Conservation (phyloP, 2,888 invertebrate genomes). For the Gari tellinella region DNA sequence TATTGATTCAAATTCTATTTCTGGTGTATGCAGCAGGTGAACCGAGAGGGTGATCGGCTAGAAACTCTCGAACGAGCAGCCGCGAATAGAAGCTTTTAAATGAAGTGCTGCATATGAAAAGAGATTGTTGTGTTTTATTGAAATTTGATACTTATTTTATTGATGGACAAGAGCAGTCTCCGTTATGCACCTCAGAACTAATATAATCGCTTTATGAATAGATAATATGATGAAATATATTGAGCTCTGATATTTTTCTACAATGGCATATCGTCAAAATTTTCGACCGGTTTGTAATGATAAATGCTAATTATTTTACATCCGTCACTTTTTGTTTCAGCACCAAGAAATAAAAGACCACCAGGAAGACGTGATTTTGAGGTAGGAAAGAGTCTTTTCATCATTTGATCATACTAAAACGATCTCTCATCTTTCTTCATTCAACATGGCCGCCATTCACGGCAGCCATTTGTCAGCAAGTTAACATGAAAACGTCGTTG, state of each 20-base stretch:
- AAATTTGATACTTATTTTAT: not conserved
- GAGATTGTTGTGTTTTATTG: not conserved
- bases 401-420: not conserved
- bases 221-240: no score
- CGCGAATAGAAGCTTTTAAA: not conserved
- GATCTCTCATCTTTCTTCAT: slow-evolving; percentile 9
- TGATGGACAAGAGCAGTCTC: not conserved
- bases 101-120: slow-evolving; percentile 10
- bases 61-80: no score
- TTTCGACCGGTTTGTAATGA: no score
- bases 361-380: slow-evolving; percentile 62
- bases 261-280: no score
- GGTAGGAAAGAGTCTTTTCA: slow-evolving; percentile 39
- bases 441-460: slow-evolving; percentile 54
- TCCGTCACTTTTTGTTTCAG: slow-evolving; percentile 45
- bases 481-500: no score
- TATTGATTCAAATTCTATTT: slow-evolving; percentile 15
- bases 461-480: no score
- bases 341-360: slow-evolving; percentile 67
- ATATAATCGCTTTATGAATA: no score
- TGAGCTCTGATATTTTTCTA: no score
- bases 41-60: not conserved
- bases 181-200: no score
- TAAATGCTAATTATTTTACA: slow-evolving; percentile 12
- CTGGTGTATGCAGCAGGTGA: slow-evolving; percentile 54